Conservation (phyloP, 2,888 invertebrate genomes). For the Ectropis crepuscularia region DNA sequence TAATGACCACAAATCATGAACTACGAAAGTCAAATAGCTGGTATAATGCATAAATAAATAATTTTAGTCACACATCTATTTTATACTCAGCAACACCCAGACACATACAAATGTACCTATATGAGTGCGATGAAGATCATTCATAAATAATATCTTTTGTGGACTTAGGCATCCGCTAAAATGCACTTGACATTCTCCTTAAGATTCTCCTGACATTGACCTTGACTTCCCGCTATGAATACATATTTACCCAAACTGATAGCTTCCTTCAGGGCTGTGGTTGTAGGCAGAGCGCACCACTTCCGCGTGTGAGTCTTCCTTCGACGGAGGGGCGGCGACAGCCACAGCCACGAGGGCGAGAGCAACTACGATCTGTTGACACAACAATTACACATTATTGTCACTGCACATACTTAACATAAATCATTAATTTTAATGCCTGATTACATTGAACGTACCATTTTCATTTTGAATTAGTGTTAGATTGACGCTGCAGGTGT, state of each 20-base stretch:
- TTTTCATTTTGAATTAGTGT: conserved; percentile 70
- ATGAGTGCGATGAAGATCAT: too few species aligned
- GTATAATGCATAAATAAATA: too few species aligned
- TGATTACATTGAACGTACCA: conserved; percentile 54
- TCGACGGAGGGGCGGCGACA: conserved; percentile 48
- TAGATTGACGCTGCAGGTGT: conserved; percentile 56
- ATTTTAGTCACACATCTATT: too few species aligned
- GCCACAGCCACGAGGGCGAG: conserved; percentile 66
- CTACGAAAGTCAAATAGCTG: too few species aligned
- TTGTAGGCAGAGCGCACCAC: background rate
- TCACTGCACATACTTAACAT: background rate
- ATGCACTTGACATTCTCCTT: too few species aligned
- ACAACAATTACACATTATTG: conserved; percentile 3
- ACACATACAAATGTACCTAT: too few species aligned
- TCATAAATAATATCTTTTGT: too few species aligned
- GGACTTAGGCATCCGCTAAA: too few species aligned
- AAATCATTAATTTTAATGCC: background rate
- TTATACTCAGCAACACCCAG: too few species aligned
- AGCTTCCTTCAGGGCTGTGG: conserved; percentile 1
- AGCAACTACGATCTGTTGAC: conserved; percentile 50
- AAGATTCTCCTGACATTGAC: too few species aligned
- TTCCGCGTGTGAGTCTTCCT: conserved; percentile 6
- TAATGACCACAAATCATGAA: too few species aligned
- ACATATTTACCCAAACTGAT: conserved; percentile 19
- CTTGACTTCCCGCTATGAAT: too few species aligned